Percentiles rank a stretch among this genome's conserved stretches.
Evolutionary conservation across 30 jellyfish, hydroid and myxozoan species (phyloP).

Genomic region (Hydra vulgaris): DNA sequence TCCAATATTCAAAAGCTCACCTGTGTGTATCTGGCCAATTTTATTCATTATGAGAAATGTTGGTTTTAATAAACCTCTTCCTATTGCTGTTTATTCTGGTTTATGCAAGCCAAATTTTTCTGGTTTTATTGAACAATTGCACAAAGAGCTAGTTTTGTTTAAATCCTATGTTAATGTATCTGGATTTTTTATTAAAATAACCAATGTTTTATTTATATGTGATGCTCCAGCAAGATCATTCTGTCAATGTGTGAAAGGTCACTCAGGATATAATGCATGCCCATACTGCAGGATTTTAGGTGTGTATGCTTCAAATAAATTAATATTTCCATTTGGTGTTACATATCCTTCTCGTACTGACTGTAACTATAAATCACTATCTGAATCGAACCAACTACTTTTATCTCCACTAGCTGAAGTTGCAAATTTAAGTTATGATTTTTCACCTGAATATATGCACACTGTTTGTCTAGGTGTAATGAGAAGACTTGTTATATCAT

Average conservation of each 20-base stretch:
- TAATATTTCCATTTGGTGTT: background rate
- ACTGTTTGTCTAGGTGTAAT: background rate
- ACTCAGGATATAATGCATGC: background rate
- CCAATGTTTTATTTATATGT: background rate
- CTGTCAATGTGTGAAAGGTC: background rate
- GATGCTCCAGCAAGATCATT: background rate
- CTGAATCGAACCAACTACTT: background rate
- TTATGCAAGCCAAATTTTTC: background rate
- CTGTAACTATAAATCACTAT: background rate
- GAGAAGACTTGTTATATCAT: background rate
- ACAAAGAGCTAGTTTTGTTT: background rate
- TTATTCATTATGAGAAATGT: background rate
- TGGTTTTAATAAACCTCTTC: background rate
- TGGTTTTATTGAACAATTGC: background rate
- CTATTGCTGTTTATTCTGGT: background rate
- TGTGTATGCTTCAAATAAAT: background rate
- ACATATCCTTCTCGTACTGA: background rate
- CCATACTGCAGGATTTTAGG: background rate
- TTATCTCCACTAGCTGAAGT: background rate
- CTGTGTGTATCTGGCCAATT: background rate
- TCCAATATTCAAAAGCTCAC: background rate
- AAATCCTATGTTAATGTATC: background rate
- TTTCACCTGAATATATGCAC: background rate
- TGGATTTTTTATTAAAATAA: background rate
- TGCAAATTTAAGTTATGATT: background rate